A percentile compares a stretch with the other conserved stretches of the same genome.
These are phyloP conservation scores for Seriola rivoliana DNA, from an alignment of 2,113 vertebrate species.

Conservation along the genomic window DNA sequence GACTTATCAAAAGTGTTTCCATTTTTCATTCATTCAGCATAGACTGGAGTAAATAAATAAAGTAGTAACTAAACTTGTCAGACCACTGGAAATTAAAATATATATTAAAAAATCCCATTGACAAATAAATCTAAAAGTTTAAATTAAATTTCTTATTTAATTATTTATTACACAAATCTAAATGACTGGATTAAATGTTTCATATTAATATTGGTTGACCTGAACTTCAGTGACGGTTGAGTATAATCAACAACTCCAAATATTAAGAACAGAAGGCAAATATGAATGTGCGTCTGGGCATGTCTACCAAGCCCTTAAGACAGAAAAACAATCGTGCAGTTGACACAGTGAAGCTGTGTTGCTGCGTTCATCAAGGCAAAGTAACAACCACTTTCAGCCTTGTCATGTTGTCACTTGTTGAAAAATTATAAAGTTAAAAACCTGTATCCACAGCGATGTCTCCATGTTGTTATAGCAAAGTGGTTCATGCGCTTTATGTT, in stretches of 20 bases:
- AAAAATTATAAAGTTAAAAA: slow-evolving; percentile 55
- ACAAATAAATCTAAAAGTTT: too few relatives aligned
- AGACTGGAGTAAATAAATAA: too few relatives aligned
- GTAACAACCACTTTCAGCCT: slow-evolving; percentile 30
- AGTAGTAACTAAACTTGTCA: too few relatives aligned
- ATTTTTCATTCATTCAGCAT: too few relatives aligned
- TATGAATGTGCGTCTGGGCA: slow-evolving; percentile 30
- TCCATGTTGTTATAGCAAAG: slow-evolving; percentile 18
- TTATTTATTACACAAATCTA: neutral
- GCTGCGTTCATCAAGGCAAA: slow-evolving; percentile 21
- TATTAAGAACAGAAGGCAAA: neutral
- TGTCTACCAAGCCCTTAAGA: slow-evolving; percentile 14
- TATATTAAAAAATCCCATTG: too few relatives aligned
- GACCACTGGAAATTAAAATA: too few relatives aligned
- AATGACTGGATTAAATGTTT: neutral
- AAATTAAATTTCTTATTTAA: too few relatives aligned
- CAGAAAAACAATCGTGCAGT: slow-evolving; percentile 11
- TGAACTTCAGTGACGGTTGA: neutral
- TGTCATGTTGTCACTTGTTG: slow-evolving; percentile 55
- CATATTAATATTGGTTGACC: neutral
- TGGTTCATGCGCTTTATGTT: neutral
- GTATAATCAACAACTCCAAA: neutral
- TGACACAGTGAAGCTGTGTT: slow-evolving; percentile 19
- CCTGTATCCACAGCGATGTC: slow-evolving; percentile 22
- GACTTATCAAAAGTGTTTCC: too few relatives aligned